Evolutionary conservation across 2,888 invertebrate genomes (phyloP).

Genomic region (Apantesis nais): DNA sequence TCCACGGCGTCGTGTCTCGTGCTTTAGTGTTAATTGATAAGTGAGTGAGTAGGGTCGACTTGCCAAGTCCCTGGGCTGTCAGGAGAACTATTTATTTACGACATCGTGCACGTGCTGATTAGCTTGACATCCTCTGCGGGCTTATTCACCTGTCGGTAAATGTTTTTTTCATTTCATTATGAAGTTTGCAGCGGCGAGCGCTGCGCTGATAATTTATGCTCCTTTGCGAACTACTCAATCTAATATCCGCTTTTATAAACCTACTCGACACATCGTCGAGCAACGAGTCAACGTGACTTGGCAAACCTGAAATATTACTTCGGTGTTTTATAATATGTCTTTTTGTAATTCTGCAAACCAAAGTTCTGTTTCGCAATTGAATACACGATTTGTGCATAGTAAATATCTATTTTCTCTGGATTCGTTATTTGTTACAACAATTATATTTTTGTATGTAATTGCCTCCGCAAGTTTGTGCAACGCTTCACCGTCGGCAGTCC

Average conservation of each 20-base stretch:
- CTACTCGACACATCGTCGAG: background rate
- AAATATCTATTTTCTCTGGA: background rate
- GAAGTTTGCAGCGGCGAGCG: background rate
- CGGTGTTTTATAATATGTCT: background rate
- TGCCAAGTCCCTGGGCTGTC: constrained; percentile 24
- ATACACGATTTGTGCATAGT: background rate
- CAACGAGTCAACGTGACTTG: too few relatives aligned
- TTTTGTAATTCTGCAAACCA: background rate
- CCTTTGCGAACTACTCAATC: background rate
- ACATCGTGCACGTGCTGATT: background rate
- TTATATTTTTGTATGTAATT: background rate
- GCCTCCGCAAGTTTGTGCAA: background rate
- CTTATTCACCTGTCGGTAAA: background rate
- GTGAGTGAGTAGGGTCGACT: constrained; percentile 26
- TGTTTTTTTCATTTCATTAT: background rate
- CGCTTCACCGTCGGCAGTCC: background rate
- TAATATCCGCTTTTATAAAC: background rate
- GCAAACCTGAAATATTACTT: background rate
- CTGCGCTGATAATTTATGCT: background rate
- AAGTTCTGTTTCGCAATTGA: background rate
- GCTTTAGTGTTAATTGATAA: constrained; percentile 6
- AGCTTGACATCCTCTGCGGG: background rate
- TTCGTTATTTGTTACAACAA: background rate
- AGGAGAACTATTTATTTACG: background rate
- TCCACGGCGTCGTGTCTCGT: background rate